Base-by-base conservation (phyloP, 2,113 vertebrate species). In the Dicrurus megarhynchus region DNA sequence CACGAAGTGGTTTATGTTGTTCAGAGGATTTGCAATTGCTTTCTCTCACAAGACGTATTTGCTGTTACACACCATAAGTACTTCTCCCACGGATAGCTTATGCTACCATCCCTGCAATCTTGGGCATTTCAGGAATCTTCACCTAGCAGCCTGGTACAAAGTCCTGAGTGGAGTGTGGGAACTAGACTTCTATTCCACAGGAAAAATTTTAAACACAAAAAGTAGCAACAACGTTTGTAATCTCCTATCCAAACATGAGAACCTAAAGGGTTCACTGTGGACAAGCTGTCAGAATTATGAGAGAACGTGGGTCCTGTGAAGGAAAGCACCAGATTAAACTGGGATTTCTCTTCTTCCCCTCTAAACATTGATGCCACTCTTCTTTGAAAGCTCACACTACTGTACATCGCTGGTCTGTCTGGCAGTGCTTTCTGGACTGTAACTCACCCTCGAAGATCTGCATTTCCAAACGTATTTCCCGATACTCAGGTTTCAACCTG, bases 391-490 rank as follows among this genome's bases (percentile, higher is more conserved):
- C 41, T 50, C 10, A 8, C 21, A 5, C 14, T 7, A 1, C 55
- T 17, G 33, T 4, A 2, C 16, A 1, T 9, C 13, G 2, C 55
- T 24, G 11, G 6, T 69, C 23, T 1, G 20, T 57, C 23, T 1
- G 20, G 47, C 50, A 26, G 27, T 2, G 30, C 74, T 60, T 42
- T 47, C 42, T 7, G 47, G 16, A 23, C 50, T 15, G 30, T 52
- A 39, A 35, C 42, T 46, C 57, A 39, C 50, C 50, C 32, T 26
- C 19, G 28, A 32, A 82, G 52, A 82, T 35, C 47, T 50, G 30
- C n/a, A 68, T 23, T 79, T 77, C 47, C 41, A 35, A 64, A 89
- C 1, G 0, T 49, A 28, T 18, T 50, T 92, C 68, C 60, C 2
- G 0, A 37, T 50, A 49, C 61, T 73, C 49, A 28, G n/a, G 53